These are phyloP conservation scores for Bucorvus abyssinicus DNA, from an alignment of 2,797 vertebrate genomes.

Conservation along the genomic window DNA sequence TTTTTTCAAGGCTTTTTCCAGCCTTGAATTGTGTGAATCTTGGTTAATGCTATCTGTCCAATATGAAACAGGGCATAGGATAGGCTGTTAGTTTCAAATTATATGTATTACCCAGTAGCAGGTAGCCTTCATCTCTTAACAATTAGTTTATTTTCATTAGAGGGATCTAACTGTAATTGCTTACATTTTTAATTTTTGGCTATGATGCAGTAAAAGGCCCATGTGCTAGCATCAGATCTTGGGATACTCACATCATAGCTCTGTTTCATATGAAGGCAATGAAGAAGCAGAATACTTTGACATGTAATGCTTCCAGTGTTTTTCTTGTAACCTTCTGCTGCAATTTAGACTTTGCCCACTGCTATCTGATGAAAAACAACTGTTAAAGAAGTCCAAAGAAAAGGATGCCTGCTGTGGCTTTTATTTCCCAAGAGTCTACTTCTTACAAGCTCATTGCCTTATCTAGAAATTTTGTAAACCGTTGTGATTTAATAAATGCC, in stretches of 20 bases:
- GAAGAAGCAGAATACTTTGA: not conserved
- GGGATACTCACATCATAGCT: accelerated
- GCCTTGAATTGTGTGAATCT: not conserved
- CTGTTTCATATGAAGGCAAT: not conserved
- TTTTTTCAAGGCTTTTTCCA: not conserved
- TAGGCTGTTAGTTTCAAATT: not conserved
- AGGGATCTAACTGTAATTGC: not conserved
- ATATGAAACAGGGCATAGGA: not conserved
- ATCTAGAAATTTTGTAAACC: not conserved
- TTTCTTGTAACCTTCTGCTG: not conserved
- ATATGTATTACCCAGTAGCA: not conserved
- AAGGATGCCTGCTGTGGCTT: not conserved
- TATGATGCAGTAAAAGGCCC: not conserved
- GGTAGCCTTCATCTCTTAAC: not conserved
- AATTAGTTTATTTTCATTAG: not conserved
- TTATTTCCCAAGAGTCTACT: not conserved
- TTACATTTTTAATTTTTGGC: not conserved
- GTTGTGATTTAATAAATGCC: not conserved
- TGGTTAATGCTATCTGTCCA: not conserved
- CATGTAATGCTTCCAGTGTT: not conserved
- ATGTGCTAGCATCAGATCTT: not conserved
- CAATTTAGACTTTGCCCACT: not conserved
- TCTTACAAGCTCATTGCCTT: not conserved
- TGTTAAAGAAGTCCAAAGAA: not conserved
- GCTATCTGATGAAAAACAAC: not conserved